Evolutionary conservation across 2,797 vertebrate genomes (phyloP).

Genomic region (Cossypha heuglini): DNA sequence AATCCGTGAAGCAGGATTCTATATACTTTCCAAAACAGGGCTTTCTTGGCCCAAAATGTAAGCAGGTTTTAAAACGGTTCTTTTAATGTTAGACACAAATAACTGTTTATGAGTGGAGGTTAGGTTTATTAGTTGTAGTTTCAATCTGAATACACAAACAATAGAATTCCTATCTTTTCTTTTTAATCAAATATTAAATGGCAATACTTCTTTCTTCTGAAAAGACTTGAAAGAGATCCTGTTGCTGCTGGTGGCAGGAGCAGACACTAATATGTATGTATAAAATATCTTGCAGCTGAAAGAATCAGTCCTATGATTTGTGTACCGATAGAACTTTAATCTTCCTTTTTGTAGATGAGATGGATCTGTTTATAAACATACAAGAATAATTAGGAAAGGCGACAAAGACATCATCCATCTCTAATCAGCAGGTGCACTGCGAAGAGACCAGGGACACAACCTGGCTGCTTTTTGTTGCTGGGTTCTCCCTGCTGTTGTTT

Average conservation of each 20-base stretch:
- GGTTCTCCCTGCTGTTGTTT: not conserved
- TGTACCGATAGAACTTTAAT: not conserved
- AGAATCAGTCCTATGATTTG: not conserved
- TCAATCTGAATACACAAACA: not conserved
- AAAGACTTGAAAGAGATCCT: not conserved
- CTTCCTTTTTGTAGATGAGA: not conserved
- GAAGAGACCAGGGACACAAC: not conserved
- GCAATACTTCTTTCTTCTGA: not conserved
- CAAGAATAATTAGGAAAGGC: not conserved
- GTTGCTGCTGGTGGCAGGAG: not conserved
- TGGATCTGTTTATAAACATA: not conserved
- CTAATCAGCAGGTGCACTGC: not conserved
- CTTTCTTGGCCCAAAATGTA: not conserved
- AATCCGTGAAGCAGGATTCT: not conserved
- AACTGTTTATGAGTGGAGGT: not conserved
- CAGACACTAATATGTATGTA: not conserved
- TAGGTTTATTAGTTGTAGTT: not conserved
- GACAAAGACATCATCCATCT: not conserved
- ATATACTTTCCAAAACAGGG: not conserved
- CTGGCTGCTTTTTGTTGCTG: not conserved
- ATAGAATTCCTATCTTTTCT: not conserved
- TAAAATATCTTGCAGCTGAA: not conserved
- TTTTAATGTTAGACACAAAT: not conserved
- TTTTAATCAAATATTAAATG: not conserved
- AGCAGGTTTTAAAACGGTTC: not conserved